phyloP scores from a whole-genome alignment of 2,113 vertebrate genomes.

The Azemiops feae region DNA sequence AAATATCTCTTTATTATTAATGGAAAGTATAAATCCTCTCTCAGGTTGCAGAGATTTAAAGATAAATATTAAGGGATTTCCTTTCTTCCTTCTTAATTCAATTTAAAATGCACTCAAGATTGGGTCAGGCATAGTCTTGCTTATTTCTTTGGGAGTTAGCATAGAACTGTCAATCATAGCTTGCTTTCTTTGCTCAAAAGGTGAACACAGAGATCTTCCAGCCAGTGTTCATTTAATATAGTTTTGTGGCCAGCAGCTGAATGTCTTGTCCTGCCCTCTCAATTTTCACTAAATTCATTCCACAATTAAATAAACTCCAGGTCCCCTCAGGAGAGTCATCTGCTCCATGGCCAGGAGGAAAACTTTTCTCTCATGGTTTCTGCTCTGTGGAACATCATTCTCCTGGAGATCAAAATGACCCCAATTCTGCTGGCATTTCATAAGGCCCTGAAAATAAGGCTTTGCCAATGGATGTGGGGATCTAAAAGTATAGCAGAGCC shows the following conservation, averaged over 20 bases:
- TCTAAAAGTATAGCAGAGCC: background rate
- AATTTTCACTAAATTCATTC: background rate
- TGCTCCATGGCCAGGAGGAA: background rate
- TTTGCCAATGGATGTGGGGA: background rate
- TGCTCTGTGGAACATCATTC: background rate
- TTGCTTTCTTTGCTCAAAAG: too few relatives aligned
- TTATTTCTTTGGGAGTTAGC: too few relatives aligned
- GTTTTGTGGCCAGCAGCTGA: background rate
- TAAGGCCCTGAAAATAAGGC: background rate
- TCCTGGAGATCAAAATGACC: background rate
- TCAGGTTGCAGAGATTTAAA: constrained; percentile 47
- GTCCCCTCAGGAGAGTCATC: background rate
- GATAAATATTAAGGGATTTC: constrained; percentile 38
- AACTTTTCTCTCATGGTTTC: background rate
- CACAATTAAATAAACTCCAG: background rate
- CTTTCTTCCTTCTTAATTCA: too few relatives aligned
- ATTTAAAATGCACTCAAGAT: too few relatives aligned
- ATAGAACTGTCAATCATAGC: too few relatives aligned
- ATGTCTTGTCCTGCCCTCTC: background rate
- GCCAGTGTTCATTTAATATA: background rate
- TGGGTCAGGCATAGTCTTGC: too few relatives aligned
- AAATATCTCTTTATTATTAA: constrained; percentile 37
- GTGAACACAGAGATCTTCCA: too few relatives aligned
- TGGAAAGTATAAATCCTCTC: constrained; percentile 43
- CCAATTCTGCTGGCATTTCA: background rate